Evolutionary conservation across 2,113 vertebrate genomes (phyloP).

Genomic region (Boleophthalmus pectinirostris): DNA sequence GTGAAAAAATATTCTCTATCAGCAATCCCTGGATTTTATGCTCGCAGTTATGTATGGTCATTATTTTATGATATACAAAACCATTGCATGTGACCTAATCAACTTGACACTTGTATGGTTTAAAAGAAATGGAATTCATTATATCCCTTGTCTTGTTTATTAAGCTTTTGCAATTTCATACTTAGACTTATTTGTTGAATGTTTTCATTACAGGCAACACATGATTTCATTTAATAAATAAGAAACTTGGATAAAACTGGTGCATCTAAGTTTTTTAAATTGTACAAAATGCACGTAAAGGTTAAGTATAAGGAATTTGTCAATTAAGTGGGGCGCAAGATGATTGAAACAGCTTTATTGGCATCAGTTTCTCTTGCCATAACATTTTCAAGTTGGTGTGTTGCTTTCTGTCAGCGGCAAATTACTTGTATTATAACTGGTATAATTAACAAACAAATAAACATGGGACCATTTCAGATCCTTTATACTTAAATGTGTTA

Average conservation of each 20-base stretch:
- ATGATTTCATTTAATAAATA: background rate
- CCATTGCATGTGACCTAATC: conserved; percentile 16
- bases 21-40: background rate
- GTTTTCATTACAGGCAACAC: background rate
- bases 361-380: no score
- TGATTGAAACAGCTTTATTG: no score
- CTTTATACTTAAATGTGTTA: background rate
- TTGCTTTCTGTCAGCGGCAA: background rate
- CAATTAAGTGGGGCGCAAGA: no score
- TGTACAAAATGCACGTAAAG: no score
- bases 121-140: background rate
- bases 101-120: background rate
- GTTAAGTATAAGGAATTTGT: no score
- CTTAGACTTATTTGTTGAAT: background rate
- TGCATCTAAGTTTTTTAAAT: background rate
- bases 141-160: background rate
- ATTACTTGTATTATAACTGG: background rate
- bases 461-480: background rate
- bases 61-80: background rate
- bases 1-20: background rate
- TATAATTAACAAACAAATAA: background rate
- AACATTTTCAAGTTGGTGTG: no score
- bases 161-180: background rate
- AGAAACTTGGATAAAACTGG: conserved; percentile 33
- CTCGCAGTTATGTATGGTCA: background rate